Percentiles rank a stretch among this genome's conserved stretches.
Evolutionary conservation across 2,113 vertebrate species (phyloP).

Genomic region (Pseudopipra pipra): DNA sequence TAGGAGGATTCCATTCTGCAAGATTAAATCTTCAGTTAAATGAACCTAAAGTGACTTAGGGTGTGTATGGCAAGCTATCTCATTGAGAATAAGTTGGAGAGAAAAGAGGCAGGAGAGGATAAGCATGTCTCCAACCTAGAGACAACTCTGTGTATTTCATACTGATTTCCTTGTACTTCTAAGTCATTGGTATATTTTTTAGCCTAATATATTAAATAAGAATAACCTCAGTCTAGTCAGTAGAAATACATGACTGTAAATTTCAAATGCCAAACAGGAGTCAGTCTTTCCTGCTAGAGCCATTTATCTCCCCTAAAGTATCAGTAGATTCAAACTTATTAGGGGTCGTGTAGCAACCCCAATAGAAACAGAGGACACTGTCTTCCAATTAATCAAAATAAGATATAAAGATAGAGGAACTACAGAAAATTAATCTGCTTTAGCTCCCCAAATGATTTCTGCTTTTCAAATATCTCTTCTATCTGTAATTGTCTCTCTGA

Average conservation of each 20-base stretch:
- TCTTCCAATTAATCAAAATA: not conserved
- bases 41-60: conserved; percentile 20
- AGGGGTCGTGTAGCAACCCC: not conserved
- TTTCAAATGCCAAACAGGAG: not conserved
- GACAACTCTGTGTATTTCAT: not conserved
- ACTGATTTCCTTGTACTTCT: not conserved
- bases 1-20: conserved; percentile 48
- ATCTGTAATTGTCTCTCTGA: not conserved
- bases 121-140: not conserved
- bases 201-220: not conserved
- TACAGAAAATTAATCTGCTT: not conserved
- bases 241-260: not conserved
- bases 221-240: not conserved
- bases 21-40: conserved; percentile 61
- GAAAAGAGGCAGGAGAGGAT: not conserved
- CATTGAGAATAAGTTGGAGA: not conserved
- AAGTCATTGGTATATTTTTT: not conserved
- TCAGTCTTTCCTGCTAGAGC: not conserved
- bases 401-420: not conserved
- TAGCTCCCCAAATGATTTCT: not conserved
- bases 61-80: not conserved
- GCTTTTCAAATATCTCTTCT: not conserved
- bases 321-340: not conserved
- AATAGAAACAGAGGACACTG: not conserved
- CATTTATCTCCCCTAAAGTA: not conserved